Evolutionary conservation across 2,797 vertebrate genomes (phyloP), one percentile per base, ranked within the genome.

Genomic region (Mallotus villosus): DNA sequence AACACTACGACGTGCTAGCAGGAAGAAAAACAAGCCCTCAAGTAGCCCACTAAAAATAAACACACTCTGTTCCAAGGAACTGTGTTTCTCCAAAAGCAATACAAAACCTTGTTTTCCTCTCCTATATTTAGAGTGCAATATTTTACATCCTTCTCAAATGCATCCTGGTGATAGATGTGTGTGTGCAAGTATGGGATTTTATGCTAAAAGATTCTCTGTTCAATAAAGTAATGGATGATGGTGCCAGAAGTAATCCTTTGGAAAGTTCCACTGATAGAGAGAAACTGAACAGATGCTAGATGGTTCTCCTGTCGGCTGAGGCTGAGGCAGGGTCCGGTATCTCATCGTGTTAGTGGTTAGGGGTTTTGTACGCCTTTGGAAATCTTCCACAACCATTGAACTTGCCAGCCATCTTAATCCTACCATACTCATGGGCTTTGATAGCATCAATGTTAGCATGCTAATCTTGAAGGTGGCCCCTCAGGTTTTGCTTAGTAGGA

Each of bases 31-130:
- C 81, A 88, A 86, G 79, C 68, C 67, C 74, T 81, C 70, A 68
- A 60, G 68, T 78, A 73, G 51, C 77, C 74, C 60, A 12, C 75
- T 84, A 72, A 80, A 86, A 90, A 85, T 75, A 86, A 53, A 63
- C 19, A 16, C 17, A n/a, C 46, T 55, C 16, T 53, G 19, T 74
- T 91, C 88, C 86, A 73, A 81, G 78, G 85, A 92, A 89, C 46
- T 8, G 0, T 21, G 17, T 76, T 76, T 84, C 65, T 67, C 49
- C 1, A 58, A 78, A 83, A 75, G 65, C 60, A 41, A 76, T 51
- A 61, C 77, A 17, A 25, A 12, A 78, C 25, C 60, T 67, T 72
- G 25, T 58, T 58, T 73, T 72, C 74, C 55, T 74, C 53, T n/a
- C 76, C 63, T 80, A 59, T 82, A 72, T 79, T 81, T 71, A 65